Conservation (phyloP, 1,140 invertebrate species). For the Papilio machaon region DNA sequence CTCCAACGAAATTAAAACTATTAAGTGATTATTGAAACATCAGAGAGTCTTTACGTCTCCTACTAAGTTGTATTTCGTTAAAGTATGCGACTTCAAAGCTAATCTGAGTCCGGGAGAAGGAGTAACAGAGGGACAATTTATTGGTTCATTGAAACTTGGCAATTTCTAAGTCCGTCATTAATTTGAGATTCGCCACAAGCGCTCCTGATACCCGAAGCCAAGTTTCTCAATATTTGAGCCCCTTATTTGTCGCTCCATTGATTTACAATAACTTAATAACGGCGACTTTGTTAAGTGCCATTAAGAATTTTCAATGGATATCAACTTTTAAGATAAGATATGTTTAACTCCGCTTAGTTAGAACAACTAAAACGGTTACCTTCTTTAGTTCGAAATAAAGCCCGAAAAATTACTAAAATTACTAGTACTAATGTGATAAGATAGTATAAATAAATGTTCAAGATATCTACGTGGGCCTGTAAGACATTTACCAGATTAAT, state of each 20-base stretch:
- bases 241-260: slow-evolving; percentile 68
- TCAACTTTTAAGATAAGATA: slow-evolving; percentile 37
- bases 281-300: slow-evolving; percentile 36
- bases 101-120: slow-evolving; percentile 42
- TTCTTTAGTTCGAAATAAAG: not conserved
- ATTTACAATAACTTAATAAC: slow-evolving; percentile 59
- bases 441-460: not conserved
- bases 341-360: slow-evolving; percentile 11
- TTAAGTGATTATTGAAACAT: slow-evolving; percentile 1
- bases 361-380: slow-evolving; percentile 1
- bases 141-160: slow-evolving; percentile 64
- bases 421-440: not conserved
- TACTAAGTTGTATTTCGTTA: slow-evolving; percentile 42
- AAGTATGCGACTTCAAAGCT: slow-evolving; percentile 47
- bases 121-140: slow-evolving; percentile 59
- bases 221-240: slow-evolving; percentile 70
- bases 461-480: not conserved
- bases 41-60: slow-evolving; percentile 34
- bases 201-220: slow-evolving; percentile 45
- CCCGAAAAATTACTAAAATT: not conserved
- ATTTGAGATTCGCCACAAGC: slow-evolving; percentile 66
- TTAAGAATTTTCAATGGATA: slow-evolving; percentile 38
- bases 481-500: not conserved
- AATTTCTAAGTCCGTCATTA: slow-evolving; percentile 71
- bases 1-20: not conserved